phyloP scores from a whole-genome alignment of 2,888 invertebrate species.

The Cryptus viduatorius region DNA sequence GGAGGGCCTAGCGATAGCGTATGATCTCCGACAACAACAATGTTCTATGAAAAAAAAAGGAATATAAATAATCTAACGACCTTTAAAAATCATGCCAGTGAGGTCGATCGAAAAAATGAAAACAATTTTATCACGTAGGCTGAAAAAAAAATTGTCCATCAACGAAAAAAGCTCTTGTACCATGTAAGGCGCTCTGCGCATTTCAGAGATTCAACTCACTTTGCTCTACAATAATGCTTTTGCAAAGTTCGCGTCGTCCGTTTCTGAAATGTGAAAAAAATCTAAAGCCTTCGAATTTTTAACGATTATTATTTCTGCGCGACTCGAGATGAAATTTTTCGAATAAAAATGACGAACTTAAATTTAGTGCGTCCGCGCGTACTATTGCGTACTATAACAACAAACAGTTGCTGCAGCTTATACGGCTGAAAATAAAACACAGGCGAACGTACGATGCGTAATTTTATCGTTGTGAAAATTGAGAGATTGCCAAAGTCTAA shows the following conservation, averaged over 20 bases:
- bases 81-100: slow-evolving; percentile 58
- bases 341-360: neutral
- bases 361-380: neutral
- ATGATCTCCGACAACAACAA: slow-evolving; percentile 33
- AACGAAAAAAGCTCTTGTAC: slow-evolving; percentile 57
- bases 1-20: slow-evolving; percentile 30
- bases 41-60: slow-evolving; percentile 30
- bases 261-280: slow-evolving; percentile 65
- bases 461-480: slow-evolving; percentile 1
- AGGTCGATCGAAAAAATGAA: slow-evolving; percentile 48
- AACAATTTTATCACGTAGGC: slow-evolving; percentile 38
- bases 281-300: slow-evolving; percentile 17
- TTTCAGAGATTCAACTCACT: slow-evolving; percentile 36
- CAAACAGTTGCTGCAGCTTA: neutral
- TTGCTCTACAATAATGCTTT: slow-evolving; percentile 62
- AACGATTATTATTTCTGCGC: neutral
- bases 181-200: slow-evolving; percentile 55
- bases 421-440: slow-evolving; percentile 28
- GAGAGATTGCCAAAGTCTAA: slow-evolving; percentile 27
- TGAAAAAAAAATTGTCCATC: slow-evolving; percentile 37
- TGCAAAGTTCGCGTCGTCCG: slow-evolving; percentile 59
- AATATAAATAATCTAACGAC: slow-evolving; percentile 40
- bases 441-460: neutral
- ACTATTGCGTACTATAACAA: neutral
- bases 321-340: neutral